Evolutionary conservation across 2,797 vertebrate genomes (phyloP).

Genomic region (Melanotaenia maccullochi): DNA sequence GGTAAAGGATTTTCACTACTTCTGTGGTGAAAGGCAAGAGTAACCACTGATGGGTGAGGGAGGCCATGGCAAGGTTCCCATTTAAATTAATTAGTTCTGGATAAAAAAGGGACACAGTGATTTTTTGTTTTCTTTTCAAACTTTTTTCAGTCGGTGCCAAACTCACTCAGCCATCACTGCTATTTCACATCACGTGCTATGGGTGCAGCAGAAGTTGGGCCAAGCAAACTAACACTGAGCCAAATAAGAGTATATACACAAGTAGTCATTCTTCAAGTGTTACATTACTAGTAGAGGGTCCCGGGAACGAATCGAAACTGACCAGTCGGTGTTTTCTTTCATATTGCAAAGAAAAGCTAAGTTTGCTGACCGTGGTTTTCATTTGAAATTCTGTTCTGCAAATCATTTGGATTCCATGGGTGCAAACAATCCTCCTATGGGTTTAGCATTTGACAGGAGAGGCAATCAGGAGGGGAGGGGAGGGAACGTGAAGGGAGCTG

Average conservation of each 20-base stretch:
- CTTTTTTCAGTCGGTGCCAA: conserved; percentile 58
- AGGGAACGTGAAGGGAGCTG: conserved; percentile 74
- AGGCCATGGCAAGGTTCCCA: conserved; percentile 71
- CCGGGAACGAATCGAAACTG: conserved; percentile 67
- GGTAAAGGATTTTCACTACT: conserved; percentile 71
- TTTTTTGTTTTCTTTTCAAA: conserved; percentile 45
- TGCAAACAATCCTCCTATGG: conserved; percentile 79
- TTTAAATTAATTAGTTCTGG: conserved; percentile 67
- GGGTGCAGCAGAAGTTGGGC: conserved; percentile 72
- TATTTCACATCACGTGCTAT: conserved; percentile 78
- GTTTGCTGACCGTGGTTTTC: conserved; percentile 58
- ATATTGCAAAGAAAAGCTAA: conserved; percentile 48
- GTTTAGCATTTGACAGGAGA: conserved; percentile 75
- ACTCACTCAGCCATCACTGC: conserved; percentile 84
- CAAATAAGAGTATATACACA: conserved; percentile 58
- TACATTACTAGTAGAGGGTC: conserved; percentile 48
- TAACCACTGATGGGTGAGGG: conserved; percentile 81
- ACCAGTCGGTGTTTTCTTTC: conserved; percentile 66
- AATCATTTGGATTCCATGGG: conserved; percentile 73
- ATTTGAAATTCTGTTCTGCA: conserved; percentile 65
- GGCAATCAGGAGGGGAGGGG: conserved; percentile 69
- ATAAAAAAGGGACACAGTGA: conserved; percentile 48
- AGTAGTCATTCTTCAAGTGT: conserved; percentile 59
- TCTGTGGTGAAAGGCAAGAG: conserved; percentile 72
- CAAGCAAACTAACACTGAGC: conserved; percentile 74